Evolutionary conservation across 2,113 vertebrate genomes (phyloP).

Genomic region (Mohoua ochrocephala): DNA sequence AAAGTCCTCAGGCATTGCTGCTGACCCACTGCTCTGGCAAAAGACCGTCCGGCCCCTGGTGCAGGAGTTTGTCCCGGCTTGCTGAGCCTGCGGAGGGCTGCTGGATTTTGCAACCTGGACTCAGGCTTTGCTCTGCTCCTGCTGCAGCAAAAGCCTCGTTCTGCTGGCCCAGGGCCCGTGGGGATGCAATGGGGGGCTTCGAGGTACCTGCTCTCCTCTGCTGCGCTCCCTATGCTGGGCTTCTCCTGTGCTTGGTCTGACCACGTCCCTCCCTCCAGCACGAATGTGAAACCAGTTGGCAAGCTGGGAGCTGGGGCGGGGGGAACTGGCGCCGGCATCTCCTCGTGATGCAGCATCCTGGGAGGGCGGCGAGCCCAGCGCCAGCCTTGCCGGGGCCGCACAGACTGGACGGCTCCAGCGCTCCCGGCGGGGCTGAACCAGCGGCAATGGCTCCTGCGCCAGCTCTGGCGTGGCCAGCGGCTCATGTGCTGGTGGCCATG

Average conservation of each 20-base stretch:
- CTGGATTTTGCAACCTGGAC: background rate
- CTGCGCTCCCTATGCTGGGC: fast-evolving
- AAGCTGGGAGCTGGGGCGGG: background rate
- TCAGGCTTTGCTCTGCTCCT: background rate
- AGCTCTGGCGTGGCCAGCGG: background rate
- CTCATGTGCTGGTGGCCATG: background rate
- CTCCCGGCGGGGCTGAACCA: background rate
- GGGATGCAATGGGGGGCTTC: background rate
- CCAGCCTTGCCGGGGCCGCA: background rate
- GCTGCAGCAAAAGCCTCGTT: background rate
- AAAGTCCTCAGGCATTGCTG: background rate
- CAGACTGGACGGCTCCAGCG: constrained; percentile 11
- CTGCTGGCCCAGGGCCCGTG: fast-evolving
- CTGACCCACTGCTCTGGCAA: background rate
- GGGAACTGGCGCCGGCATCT: background rate
- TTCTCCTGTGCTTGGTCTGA: background rate
- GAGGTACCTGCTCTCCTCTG: background rate
- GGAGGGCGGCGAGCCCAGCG: background rate
- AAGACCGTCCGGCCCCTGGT: fast-evolving
- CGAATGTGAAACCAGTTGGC: background rate
- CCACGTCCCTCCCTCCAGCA: background rate
- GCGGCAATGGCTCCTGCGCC: background rate
- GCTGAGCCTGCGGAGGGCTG: background rate
- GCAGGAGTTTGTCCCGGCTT: background rate
- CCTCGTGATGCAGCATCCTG: constrained; percentile 47